phyloP scores from a whole-genome alignment of 2,888 invertebrate species.

The Aspidiotus destructor region DNA sequence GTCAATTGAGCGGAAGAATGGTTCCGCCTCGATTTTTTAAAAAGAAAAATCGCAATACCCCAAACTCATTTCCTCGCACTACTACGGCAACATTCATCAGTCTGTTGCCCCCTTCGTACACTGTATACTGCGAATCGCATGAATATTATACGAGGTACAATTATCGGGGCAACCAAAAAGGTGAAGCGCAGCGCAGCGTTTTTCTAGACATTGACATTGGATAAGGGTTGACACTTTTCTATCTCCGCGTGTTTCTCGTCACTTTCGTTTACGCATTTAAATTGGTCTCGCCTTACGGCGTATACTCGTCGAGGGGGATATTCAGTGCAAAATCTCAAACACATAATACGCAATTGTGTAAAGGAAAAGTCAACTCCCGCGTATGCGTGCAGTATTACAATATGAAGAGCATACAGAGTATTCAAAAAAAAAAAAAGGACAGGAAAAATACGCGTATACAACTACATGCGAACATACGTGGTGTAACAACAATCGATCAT shows the following conservation, averaged over 20 bases:
- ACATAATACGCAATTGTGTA: conserved; percentile 20
- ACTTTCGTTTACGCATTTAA: conserved; percentile 5
- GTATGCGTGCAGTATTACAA: conserved; percentile 11
- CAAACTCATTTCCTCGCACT: too few relatives aligned
- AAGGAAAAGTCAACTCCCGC: conserved; percentile 23
- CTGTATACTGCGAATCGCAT: too few relatives aligned
- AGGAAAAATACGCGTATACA: conserved; percentile 22
- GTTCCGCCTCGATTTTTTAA: background rate
- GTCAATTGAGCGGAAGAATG: too few relatives aligned
- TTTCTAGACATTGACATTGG: conserved; percentile 23
- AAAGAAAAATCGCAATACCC: background rate
- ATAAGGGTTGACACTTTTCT: conserved; percentile 25
- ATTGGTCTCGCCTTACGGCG: conserved; percentile 1
- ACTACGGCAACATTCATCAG: too few relatives aligned
- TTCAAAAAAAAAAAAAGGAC: conserved; percentile 5
- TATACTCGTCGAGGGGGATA: conserved; percentile 16
- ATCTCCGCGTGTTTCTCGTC: background rate
- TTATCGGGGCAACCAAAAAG: background rate
- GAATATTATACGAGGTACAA: too few relatives aligned
- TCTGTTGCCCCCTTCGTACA: too few relatives aligned
- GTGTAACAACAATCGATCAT: conserved; percentile 26
- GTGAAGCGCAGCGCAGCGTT: background rate
- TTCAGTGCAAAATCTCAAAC: conserved; percentile 20
- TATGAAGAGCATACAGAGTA: background rate
- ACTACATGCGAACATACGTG: too few relatives aligned